phyloP scores from a whole-genome alignment of 2,888 invertebrate genomes.

The Melanostoma scalare region DNA sequence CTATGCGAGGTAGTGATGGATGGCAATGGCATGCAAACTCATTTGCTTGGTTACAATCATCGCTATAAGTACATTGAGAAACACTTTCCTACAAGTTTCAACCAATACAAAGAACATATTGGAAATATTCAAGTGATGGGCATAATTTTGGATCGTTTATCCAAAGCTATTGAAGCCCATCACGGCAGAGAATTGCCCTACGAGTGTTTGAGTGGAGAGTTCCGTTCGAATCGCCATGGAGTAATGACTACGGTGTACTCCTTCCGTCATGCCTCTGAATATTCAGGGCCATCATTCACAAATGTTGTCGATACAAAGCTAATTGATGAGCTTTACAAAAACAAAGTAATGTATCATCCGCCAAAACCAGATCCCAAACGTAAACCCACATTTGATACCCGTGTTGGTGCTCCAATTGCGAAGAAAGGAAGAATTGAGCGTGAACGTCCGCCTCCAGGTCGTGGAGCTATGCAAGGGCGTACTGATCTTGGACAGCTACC shows the following conservation, averaged over 20 bases:
- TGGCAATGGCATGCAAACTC: conserved; percentile 89
- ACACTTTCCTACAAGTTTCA: conserved; percentile 84
- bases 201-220: conserved; percentile 86
- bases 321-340: conserved; percentile 77
- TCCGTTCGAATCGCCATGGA: conserved; percentile 85
- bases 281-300: conserved; percentile 84
- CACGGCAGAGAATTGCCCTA: conserved; percentile 88
- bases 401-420: conserved; percentile 28
- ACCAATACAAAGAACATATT: conserved; percentile 85
- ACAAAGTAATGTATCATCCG: conserved; percentile 69
- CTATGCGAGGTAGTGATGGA: conserved; percentile 90
- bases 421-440: conserved; percentile 41
- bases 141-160: conserved; percentile 83
- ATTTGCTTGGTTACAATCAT: conserved; percentile 90
- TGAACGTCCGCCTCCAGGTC: conserved; percentile 12
- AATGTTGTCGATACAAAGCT: conserved; percentile 82
- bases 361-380: conserved; percentile 62
- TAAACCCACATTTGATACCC: conserved; percentile 72
- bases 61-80: conserved; percentile 87
- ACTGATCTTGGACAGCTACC: conserved; percentile 7
- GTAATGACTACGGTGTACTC: conserved; percentile 86
- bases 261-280: conserved; percentile 87
- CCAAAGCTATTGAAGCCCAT: conserved; percentile 88
- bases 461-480: conserved; percentile 17
- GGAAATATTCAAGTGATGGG: conserved; percentile 83